Base-by-base conservation (phyloP, 2,113 vertebrate species). In the Beaufortia kweichowensis region DNA sequence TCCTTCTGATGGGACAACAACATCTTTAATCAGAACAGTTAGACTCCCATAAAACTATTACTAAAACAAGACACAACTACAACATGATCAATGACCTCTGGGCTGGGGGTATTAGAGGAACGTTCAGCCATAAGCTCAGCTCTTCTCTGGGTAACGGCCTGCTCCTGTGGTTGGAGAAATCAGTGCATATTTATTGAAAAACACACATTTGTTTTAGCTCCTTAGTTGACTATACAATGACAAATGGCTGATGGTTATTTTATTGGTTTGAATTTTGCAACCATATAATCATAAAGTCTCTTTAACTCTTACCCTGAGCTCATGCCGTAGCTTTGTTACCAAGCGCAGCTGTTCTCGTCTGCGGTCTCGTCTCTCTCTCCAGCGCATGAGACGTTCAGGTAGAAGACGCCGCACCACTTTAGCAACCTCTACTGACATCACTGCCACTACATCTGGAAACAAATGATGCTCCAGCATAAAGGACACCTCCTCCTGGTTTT, bases 111-210 rank as follows among this genome's bases (percentile, higher is more conserved):
- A 72, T 64, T 67, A 21, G 15, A 66, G 0, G 80, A 86, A 84
- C 29, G 86, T 75, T 94, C 92, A 81, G 70, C 87, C 82, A 92
- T n/a, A 77, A 98, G 93, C 84, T 97, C 94, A 84, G 90, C 91
- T 75, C 93, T 94, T 90, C 95, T 95, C 86, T 84, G 93, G 61
- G 85, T 82, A 82, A 98, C 92, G 55, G 67, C 86, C 43, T 92
- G 89, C 28, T 91, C 87, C 96, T 99, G 81, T 29, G 78, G 28
- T 71, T 1, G 67, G n/a, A 48, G 46, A 70, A 6, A 53, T 33
- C 31, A 31, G 17, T 46, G 17, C 50, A 11, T 71, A 41, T 55
- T 73, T 50, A 67, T 6, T 73, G 21, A n/a, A 61, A 31, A 68
- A 3, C 24, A 21, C 81, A 26, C 7, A 53, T 9, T 7, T 12